Percentiles rank a stretch among this genome's conserved stretches.
Conservation (phyloP, 1,140 invertebrate genomes). For the Bombus pyrosoma region DNA sequence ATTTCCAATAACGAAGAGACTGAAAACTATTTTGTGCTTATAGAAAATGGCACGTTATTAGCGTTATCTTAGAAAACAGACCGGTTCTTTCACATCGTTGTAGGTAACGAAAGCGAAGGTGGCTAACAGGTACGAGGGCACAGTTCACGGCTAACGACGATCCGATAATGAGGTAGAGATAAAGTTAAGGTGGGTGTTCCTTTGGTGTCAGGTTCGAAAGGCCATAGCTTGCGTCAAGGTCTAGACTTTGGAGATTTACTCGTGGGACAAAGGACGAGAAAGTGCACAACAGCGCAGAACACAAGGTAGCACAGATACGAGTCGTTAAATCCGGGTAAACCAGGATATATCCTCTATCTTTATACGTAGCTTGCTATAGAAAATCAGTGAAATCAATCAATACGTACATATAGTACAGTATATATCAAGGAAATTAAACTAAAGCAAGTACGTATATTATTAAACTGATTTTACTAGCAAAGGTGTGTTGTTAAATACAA, state of each 20-base stretch:
- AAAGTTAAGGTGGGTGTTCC: constrained; percentile 48
- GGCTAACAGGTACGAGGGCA: constrained; percentile 49
- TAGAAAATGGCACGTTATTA: constrained; percentile 13
- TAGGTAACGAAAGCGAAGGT: constrained; percentile 46
- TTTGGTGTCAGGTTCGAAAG: constrained; percentile 32
- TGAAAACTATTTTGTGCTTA: neutral
- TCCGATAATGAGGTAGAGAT: constrained; percentile 57
- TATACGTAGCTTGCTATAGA: neutral
- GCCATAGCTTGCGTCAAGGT: constrained; percentile 15
- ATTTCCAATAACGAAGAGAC: neutral
- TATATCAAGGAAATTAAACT: no score
- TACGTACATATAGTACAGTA: neutral
- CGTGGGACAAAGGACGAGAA: neutral
- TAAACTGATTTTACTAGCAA: neutral
- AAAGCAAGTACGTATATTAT: neutral
- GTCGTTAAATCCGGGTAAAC: neutral
- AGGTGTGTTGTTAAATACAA: neutral
- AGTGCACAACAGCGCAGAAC: neutral
- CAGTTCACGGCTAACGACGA: constrained; percentile 55
- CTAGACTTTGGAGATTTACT: neutral
- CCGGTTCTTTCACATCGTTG: constrained; percentile 42
- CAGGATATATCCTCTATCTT: neutral
- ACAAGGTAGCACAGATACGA: neutral
- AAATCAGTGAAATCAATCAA: no score
- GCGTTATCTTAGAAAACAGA: neutral